Base-by-base conservation (phyloP, 2,113 vertebrate genomes). In the Hemiscyllium ocellatum region DNA sequence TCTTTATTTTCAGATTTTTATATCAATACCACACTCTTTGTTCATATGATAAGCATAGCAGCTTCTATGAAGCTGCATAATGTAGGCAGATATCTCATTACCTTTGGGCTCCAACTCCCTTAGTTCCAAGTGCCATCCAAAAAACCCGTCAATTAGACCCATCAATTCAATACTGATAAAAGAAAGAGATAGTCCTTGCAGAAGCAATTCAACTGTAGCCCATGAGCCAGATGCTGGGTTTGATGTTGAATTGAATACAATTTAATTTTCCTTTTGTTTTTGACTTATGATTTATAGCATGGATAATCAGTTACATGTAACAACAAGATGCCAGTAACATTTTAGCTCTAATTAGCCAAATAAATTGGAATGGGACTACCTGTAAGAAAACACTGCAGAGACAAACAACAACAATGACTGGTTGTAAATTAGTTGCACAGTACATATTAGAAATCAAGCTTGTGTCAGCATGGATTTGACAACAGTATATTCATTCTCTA, bases 291-390 rank as follows among this genome's bases (percentile, higher is more conserved):
- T 95, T 95, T 42, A 52, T 70, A 72, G 22, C 69, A 10, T 70
- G 66, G 72, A 95, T 72, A 72, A 95, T 95, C 56, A 91, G 56
- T 65, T 37, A 24, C 66, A 6, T 91, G 56, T 37, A 91, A 33
- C 33, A 65, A 65, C 33, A 66, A 37, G 33, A 20, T 33, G 17
- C 33, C 20, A 42, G 56, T 91, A 66, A 91, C 56, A 66, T 66
- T 91, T 56, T 37, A 91, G 61, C 56, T 66, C 65, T 65, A 91
- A 91, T 91, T 91, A 91, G 56, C 89, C 56, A 91, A 91, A 33
- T 66, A 91, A 91, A 91, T 91, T 56, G 56, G 89, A 66, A 37
- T 20, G n/a, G 89, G 89, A 66, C 33, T 66, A 91, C 89, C 89
- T 91, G 29, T 37, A 66, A 91, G 89, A 66, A 91, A 91, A 66